Evolutionary conservation across 2,888 invertebrate species (phyloP).

Genomic region (Cremastobaeus sp.): DNA sequence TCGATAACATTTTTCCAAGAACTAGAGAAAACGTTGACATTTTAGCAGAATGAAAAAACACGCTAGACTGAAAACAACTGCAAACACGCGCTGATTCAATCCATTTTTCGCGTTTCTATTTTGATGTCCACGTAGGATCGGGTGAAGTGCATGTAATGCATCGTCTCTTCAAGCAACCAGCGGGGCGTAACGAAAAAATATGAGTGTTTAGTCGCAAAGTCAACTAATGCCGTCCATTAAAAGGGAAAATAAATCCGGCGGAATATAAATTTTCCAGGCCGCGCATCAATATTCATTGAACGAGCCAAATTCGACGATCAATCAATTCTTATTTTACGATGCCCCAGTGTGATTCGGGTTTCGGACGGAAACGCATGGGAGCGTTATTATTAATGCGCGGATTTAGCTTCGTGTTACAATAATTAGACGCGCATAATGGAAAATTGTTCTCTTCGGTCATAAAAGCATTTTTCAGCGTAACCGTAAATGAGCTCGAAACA

Average conservation of each 20-base stretch:
- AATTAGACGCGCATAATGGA: no score
- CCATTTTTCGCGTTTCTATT: background rate
- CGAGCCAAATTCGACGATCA: background rate
- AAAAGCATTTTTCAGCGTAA: no score
- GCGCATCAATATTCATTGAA: conserved; percentile 29
- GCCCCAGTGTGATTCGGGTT: no score
- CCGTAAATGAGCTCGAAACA: no score
- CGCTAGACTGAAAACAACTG: no score
- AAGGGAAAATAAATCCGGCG: conserved; percentile 14
- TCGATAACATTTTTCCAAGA: no score
- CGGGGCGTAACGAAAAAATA: conserved; percentile 18
- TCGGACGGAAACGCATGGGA: no score
- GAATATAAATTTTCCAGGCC: conserved; percentile 5
- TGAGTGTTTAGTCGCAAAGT: background rate
- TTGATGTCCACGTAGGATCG: background rate
- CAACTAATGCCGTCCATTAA: conserved; percentile 27
- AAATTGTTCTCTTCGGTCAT: no score
- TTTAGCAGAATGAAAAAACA: no score
- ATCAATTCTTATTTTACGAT: conserved; percentile 15
- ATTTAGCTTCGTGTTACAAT: background rate
- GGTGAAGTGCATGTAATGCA: background rate
- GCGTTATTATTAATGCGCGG: conserved; percentile 8
- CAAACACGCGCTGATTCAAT: no score
- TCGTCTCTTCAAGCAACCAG: background rate
- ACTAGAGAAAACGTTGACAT: no score